Conservation (phyloP, 2,113 vertebrate species). For the Halichoeres trimaculatus region DNA sequence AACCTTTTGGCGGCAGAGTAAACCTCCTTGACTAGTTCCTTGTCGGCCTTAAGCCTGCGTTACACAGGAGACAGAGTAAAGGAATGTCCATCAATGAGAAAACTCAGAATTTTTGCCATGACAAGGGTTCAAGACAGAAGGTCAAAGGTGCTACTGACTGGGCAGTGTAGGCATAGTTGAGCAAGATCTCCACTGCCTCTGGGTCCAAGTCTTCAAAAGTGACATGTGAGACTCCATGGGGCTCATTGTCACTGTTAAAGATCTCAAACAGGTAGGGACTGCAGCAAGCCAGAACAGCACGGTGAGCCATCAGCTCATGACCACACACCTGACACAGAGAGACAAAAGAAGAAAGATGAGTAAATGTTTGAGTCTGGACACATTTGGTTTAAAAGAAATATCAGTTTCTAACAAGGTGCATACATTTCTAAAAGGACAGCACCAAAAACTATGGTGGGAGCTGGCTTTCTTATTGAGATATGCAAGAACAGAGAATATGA, state of each 20-base stretch:
- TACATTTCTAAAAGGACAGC: neutral
- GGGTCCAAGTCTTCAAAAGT: constrained; percentile 98
- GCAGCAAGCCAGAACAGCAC: constrained; percentile 97
- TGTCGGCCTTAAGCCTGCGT: constrained; percentile 94
- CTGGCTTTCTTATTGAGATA: neutral
- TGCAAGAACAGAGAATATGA: constrained; percentile 1
- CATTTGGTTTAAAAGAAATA: neutral
- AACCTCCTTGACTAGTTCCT: constrained; percentile 96
- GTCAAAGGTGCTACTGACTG: constrained; percentile 86
- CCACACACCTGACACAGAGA: constrained; percentile 87
- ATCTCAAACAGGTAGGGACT: constrained; percentile 99
- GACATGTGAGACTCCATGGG: constrained; percentile 94
- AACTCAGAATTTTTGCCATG: neutral
- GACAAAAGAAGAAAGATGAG: neutral
- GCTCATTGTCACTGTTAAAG: constrained; percentile 95
- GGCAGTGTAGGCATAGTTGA: constrained; percentile 98
- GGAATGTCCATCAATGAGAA: constrained; percentile 1
- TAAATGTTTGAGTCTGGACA: neutral
- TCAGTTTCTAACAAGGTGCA: neutral
- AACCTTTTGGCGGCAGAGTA: constrained; percentile 97
- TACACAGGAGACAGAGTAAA: neutral
- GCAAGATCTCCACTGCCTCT: constrained; percentile 94
- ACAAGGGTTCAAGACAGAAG: neutral
- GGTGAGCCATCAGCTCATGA: constrained; percentile 95
- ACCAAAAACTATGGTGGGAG: neutral